Percentiles rank a stretch among this genome's conserved stretches.
Evolutionary conservation across 1,140 invertebrate genomes (phyloP).

Genomic region (Belonocnema kinseyi): DNA sequence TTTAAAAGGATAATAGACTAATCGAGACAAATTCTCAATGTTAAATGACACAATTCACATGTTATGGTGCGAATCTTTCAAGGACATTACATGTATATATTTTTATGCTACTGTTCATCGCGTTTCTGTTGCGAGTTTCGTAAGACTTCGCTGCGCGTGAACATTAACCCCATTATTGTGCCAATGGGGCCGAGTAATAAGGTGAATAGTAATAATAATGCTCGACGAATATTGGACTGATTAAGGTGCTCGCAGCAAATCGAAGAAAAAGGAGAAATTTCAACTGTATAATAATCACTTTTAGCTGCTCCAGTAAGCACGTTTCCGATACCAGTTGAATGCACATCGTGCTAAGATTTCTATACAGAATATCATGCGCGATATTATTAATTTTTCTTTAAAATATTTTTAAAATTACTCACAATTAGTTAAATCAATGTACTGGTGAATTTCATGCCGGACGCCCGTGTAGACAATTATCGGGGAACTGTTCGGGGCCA

Average conservation of each 20-base stretch:
- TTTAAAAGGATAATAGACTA: conserved; percentile 11
- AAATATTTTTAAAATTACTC: too few relatives aligned
- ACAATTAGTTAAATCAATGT: too few relatives aligned
- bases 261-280: neutral
- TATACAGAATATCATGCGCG: too few relatives aligned
- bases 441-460: too few relatives aligned
- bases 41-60: conserved; percentile 2
- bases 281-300: neutral
- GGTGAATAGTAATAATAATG: conserved; percentile 25
- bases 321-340: too few relatives aligned
- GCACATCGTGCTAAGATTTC: too few relatives aligned
- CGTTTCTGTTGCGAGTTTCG: conserved; percentile 33
- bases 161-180: conserved; percentile 36
- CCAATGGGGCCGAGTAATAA: conserved; percentile 28
- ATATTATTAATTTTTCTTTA: too few relatives aligned
- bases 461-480: too few relatives aligned
- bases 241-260: neutral
- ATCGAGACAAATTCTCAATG: conserved; percentile 2
- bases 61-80: conserved; percentile 25
- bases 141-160: conserved; percentile 33
- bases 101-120: conserved; percentile 4
- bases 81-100: neutral
- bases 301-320: neutral
- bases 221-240: conserved; percentile 8
- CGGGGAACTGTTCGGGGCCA: too few relatives aligned